Percentiles rank a stretch among this genome's conserved stretches.
These are phyloP conservation scores for Chamaetylas fuelleborni DNA, from an alignment of 2,113 vertebrate species.

Conservation along the genomic window DNA sequence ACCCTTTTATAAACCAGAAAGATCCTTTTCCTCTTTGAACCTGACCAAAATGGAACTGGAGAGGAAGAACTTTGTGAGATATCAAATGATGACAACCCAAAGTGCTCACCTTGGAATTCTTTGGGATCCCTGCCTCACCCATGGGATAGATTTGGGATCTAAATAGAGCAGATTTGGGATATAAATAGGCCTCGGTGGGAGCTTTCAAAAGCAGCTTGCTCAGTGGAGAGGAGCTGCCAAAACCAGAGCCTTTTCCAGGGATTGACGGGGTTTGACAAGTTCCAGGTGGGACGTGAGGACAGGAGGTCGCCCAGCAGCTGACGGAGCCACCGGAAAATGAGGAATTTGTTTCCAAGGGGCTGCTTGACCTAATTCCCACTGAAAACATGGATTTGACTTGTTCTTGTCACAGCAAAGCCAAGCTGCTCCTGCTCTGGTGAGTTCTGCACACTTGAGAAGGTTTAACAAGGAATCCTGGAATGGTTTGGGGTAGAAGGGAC, in stretches of 20 bases:
- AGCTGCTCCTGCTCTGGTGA: not conserved
- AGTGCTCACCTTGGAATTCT: not conserved
- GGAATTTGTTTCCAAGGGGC: not conserved
- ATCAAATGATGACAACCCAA: not conserved
- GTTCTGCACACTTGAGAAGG: not conserved
- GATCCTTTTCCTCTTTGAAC: not conserved
- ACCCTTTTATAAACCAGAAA: not conserved
- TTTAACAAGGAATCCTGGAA: not conserved
- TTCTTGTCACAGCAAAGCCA: not conserved
- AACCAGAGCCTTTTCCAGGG: not conserved
- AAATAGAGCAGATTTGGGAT: not conserved
- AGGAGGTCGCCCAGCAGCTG: not conserved
- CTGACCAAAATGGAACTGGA: not conserved
- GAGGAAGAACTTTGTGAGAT: not conserved
- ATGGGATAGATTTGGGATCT: not conserved
- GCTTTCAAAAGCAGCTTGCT: not conserved
- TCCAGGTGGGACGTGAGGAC: not conserved
- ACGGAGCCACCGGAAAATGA: accelerated
- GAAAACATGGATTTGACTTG: not conserved
- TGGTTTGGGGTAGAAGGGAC: not conserved
- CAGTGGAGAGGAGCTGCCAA: not conserved
- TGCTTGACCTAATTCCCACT: not conserved
- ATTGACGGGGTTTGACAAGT: not conserved
- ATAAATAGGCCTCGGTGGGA: not conserved
- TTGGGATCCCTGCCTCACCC: not conserved